These are phyloP conservation scores for Chesias legatella DNA, from an alignment of 2,888 invertebrate genomes.

Conservation along the genomic window DNA sequence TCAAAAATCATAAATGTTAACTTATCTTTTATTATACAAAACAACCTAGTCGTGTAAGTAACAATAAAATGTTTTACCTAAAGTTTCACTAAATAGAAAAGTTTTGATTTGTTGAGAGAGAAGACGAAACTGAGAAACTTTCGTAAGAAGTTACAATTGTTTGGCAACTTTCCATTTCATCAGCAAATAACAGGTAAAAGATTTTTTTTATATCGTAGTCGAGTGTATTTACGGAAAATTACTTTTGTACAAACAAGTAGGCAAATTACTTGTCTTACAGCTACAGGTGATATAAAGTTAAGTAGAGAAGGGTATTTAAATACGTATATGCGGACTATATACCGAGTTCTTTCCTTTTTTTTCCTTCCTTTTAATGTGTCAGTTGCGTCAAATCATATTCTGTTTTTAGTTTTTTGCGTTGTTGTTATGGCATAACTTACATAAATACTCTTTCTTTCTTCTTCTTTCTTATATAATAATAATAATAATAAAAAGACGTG, in stretches of 20 bases:
- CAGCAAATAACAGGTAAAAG: constrained; percentile 27
- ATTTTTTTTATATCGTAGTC: constrained; percentile 6
- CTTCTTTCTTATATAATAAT: too few species aligned
- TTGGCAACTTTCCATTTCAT: constrained; percentile 47
- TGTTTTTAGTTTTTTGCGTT: too few species aligned
- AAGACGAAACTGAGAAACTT: constrained; percentile 41
- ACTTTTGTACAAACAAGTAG: not conserved
- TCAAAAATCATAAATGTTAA: not conserved
- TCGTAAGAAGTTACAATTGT: constrained; percentile 42
- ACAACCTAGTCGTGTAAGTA: not conserved
- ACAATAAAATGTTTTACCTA: constrained; percentile 10
- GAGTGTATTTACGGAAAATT: not conserved
- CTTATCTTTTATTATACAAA: constrained; percentile 1
- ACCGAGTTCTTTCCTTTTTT: too few species aligned
- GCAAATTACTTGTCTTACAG: not conserved
- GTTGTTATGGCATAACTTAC: too few species aligned
- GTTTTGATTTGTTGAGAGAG: constrained; percentile 49
- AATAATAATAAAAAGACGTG: too few species aligned
- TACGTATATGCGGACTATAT: too few species aligned
- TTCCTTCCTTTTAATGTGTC: too few species aligned
- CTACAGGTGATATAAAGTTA: too few species aligned
- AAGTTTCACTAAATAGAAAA: constrained; percentile 37
- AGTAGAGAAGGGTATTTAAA: too few species aligned
- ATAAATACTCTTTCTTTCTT: too few species aligned
- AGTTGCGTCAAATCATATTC: too few species aligned